Evolutionary conservation across 1,140 invertebrate genomes (phyloP).

Genomic region (Bombus sylvicola): DNA sequence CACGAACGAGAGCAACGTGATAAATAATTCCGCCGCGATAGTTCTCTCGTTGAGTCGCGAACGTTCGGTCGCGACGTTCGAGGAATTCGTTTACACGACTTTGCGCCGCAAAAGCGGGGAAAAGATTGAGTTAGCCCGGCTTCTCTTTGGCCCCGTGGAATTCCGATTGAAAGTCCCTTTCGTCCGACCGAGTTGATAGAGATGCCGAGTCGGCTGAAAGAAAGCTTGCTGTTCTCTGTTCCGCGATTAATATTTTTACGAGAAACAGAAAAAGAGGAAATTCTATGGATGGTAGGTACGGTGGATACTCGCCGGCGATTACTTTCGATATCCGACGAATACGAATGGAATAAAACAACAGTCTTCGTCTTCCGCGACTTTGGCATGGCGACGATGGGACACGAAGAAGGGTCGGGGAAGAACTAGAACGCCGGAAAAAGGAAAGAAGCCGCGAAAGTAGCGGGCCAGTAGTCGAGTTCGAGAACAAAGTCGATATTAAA

Average conservation of each 20-base stretch:
- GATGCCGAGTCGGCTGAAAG: too few species aligned
- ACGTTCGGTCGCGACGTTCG: neutral
- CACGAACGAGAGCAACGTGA: neutral
- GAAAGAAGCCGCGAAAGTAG: conserved; percentile 61
- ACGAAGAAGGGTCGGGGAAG: neutral
- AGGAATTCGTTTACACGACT: conserved; percentile 30
- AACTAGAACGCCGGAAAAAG: neutral
- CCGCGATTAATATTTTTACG: conserved; percentile 3
- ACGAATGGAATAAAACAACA: conserved; percentile 2
- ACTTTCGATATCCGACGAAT: neutral
- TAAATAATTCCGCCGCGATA: conserved; percentile 28
- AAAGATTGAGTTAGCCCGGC: neutral
- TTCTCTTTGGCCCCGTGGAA: neutral
- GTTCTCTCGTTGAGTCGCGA: neutral
- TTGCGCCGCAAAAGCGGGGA: conserved; percentile 21
- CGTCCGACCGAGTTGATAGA: neutral
- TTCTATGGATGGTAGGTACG: neutral
- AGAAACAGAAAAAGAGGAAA: neutral
- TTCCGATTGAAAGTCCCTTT: conserved; percentile 8
- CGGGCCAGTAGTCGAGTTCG: conserved; percentile 65
- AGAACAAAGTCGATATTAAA: conserved; percentile 80
- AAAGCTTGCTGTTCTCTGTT: neutral
- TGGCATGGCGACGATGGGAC: neutral
- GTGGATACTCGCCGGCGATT: neutral
- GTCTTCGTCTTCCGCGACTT: neutral